These are phyloP conservation scores for Drosophila emarginata DNA, from an alignment of 2,888 invertebrate species.

Conservation along the genomic window DNA sequence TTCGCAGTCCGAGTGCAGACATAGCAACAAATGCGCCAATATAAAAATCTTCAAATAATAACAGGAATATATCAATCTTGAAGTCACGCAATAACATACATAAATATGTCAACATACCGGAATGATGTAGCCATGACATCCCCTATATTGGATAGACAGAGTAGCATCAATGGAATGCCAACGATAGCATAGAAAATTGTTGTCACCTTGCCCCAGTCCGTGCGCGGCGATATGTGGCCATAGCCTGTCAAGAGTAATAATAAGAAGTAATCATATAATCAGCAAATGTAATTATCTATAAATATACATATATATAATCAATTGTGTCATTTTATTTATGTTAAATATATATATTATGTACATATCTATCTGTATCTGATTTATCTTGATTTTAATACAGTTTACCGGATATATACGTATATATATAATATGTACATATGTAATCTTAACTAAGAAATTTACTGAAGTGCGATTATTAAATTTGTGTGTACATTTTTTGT, in stretches of 20 bases:
- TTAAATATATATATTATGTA: not conserved
- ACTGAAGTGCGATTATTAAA: not conserved
- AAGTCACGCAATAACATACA: not conserved
- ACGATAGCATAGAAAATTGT: conserved; percentile 98
- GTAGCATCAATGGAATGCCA: conserved; percentile 96
- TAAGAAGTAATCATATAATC: conserved; percentile 7
- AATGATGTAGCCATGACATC: conserved; percentile 97
- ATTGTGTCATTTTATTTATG: too few relatives aligned
- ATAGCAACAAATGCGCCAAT: conserved; percentile 96
- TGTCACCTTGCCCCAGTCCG: conserved; percentile 95
- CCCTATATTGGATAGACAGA: conserved; percentile 96
- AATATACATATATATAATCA: too few relatives aligned
- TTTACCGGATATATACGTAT: not conserved
- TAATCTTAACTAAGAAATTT: not conserved
- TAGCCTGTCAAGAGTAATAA: conserved; percentile 86
- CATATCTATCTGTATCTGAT: not conserved
- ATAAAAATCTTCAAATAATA: conserved; percentile 90
- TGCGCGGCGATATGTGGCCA: conserved; percentile 97
- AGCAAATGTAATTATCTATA: too few relatives aligned
- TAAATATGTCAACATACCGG: conserved; percentile 84
- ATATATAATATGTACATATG: not conserved
- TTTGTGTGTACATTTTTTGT: not conserved
- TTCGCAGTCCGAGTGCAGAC: conserved; percentile 92
- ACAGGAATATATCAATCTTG: not conserved
- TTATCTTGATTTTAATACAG: too few relatives aligned